Evolutionary conservation across 2,113 vertebrate genomes (phyloP), one percentile per base, ranked within the genome.

Genomic region (Stigmatopora argus): DNA sequence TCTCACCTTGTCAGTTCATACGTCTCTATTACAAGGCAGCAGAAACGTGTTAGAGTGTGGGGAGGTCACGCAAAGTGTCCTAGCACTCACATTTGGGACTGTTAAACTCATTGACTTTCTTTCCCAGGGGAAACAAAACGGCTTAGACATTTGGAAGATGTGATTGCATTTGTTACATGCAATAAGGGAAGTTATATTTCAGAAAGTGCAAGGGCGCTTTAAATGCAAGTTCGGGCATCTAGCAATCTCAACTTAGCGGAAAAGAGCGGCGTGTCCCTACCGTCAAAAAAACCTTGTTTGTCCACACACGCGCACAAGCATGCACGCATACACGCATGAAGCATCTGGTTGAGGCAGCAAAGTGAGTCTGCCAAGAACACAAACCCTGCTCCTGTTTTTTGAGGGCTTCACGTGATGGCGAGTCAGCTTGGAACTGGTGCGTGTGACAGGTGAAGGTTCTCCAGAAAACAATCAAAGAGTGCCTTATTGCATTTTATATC

Each of bases 331-430:
- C 60, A 47, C 61, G 26, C 19, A 1, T 4, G 12, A 11, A 49
- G 77, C 90, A 89, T 85, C 85, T 90, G 89, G 80, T 83, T 78
- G 61, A 72, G 84, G 80, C 85, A 87, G 85, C 38, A 10, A 41
- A 41, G 38, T 41, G 38, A 41, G 66, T 67, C 86, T 90, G 88
- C 83, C 89, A 89, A 77, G 66, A 82, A 79, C 86, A 87, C 82
- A 76, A 67, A 64, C 34, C 63, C 73, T 57, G 62, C 74, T 67
- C 44, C 47, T 75, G 78, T 70, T 78, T 65, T 73, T 66, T 72
- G 69, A 82, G 78, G 81, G 80, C 78, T 79, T 78, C 65, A 67
- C 73, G 60, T 70, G 67, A 74, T 69, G 67, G 59, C 53, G 31
- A 49, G 31, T 67, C 69, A 71, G 60, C 55, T 74, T n/a, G 57